Evolutionary conservation across 2,888 invertebrate species (phyloP), one percentile per base, ranked within the genome.

Genomic region (Anorthoa munda): DNA sequence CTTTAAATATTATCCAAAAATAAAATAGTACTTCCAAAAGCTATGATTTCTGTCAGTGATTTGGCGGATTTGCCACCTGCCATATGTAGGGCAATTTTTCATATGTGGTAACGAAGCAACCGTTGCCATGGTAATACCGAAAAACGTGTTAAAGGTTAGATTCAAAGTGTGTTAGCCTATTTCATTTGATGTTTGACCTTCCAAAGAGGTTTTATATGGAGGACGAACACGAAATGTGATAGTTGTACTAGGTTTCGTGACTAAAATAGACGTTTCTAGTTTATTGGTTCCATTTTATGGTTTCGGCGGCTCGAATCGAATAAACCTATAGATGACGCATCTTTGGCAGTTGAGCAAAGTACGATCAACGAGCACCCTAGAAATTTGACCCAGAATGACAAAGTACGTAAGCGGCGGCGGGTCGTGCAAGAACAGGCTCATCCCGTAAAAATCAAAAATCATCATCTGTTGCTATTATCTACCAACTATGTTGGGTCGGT

Each of bases 51-150:
- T 61, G 64, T 60, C 21, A 67, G 39, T 58, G 56, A 59, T 66
- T 73, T 63, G 75, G 63, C 31, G 48, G 53, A 45, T 21, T 26
- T 50, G 81, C 31, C 75, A 75, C 21, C 53, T 75, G 66, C 31
- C 50, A 55, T 72, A 75, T 50, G 63, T 78, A 23, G n/a, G 18
- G 0, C 12, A 18, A 11, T 75, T 75, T 31, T 65, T 48, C 61
- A 67, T 75, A 75, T 81, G 77, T 66, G 75, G 63, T 23, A 45
- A 15, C 76, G 5, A 31, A 5, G 77, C 61, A 75, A 78, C 75
- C 12, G 77, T 78, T 67, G 64, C 53, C 17, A 64, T 75, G 58
- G 77, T 18, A 11, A 64, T 23, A 2, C 45, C 2, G 13, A 77
- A 81, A 59, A 50, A 50, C 66, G 45, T 81, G 66, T 55, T n/a